Conservation (phyloP, 2,888 invertebrate genomes). For the Tethea ocularis region DNA sequence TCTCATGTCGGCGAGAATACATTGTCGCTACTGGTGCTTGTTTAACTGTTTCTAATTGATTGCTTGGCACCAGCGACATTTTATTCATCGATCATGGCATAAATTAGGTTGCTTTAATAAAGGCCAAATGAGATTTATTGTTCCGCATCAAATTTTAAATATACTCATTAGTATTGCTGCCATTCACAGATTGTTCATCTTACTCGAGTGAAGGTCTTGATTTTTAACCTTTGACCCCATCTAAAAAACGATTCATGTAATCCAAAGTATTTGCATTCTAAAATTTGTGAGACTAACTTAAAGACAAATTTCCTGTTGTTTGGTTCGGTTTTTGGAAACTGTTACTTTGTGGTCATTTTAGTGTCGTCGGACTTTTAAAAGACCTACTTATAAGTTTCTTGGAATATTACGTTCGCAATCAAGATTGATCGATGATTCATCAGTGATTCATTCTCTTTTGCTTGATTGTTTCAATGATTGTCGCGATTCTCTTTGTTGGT, state of each 20-base stretch:
- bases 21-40: slow-evolving; percentile 41
- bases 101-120: slow-evolving; percentile 2
- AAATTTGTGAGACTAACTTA: background rate
- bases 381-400: slow-evolving; percentile 39
- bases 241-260: background rate
- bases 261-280: background rate
- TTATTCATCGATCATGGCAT: slow-evolving; percentile 4
- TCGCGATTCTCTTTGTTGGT: slow-evolving; percentile 36
- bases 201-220: background rate
- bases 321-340: background rate
- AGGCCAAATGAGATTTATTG: slow-evolving; percentile 1
- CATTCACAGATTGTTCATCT: background rate
- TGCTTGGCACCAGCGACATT: slow-evolving; percentile 34
- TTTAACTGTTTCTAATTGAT: slow-evolving; percentile 43
- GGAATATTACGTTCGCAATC: slow-evolving; percentile 37
- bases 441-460: slow-evolving; percentile 37
- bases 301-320: background rate
- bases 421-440: slow-evolving; percentile 52
- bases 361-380: slow-evolving; percentile 27
- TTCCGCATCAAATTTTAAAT: background rate
- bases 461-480: slow-evolving; percentile 30
- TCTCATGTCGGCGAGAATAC: slow-evolving; percentile 42
- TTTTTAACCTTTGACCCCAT: background rate
- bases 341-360: slow-evolving; percentile 15
- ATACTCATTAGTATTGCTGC: background rate